These are phyloP conservation scores for Halcyon senegalensis DNA, from an alignment of 2,113 vertebrate genomes.

Conservation along the genomic window DNA sequence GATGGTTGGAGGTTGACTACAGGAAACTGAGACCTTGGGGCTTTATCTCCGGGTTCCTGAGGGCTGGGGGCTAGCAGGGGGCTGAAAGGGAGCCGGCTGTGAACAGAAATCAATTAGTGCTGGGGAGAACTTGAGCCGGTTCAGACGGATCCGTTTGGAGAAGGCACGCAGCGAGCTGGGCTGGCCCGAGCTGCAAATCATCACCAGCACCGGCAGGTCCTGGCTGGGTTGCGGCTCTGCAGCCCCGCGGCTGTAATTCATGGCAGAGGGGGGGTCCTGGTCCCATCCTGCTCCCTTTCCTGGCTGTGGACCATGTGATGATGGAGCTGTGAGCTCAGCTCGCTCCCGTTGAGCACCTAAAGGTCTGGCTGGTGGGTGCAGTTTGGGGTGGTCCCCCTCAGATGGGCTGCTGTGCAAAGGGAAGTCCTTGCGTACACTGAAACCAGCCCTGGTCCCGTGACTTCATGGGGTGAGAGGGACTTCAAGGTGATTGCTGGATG, in stretches of 20 bases:
- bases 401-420: background rate
- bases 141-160: background rate
- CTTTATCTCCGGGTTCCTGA: background rate
- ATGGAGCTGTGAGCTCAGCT: background rate
- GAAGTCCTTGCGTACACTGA: accelerated
- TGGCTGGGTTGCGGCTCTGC: background rate
- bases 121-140: conserved; percentile 28
- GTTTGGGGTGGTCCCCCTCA: accelerated
- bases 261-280: background rate
- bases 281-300: background rate
- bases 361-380: background rate
- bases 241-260: background rate
- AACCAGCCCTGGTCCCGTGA: accelerated
- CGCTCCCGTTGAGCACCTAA: background rate
- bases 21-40: conserved; percentile 32
- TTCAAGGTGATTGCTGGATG: background rate
- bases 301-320: background rate
- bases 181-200: conserved; percentile 16
- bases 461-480: accelerated
- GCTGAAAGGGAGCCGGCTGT: background rate
- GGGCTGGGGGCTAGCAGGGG: conserved; percentile 1
- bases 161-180: conserved; percentile 1
- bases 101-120: conserved; percentile 47
- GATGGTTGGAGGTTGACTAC: background rate
- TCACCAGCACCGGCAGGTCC: background rate